phyloP scores from a whole-genome alignment of 2,113 vertebrate species.

The Prunella fulvescens region DNA sequence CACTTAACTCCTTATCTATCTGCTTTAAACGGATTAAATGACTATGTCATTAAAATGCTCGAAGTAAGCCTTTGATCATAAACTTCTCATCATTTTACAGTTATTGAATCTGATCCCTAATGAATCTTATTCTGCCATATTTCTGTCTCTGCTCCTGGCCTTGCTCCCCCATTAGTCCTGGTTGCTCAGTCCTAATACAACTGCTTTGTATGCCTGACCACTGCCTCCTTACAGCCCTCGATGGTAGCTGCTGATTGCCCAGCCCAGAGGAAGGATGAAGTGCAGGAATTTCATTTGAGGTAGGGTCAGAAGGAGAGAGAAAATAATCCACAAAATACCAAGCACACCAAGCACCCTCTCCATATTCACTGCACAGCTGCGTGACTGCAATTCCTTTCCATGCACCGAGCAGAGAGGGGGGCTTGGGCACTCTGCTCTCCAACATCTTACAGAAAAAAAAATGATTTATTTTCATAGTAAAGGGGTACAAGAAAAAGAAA shows the following conservation, averaged over 20 bases:
- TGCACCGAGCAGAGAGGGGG: background rate
- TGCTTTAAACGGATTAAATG: constrained; percentile 20
- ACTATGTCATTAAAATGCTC: constrained; percentile 44
- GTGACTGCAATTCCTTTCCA: background rate
- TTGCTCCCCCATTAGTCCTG: background rate
- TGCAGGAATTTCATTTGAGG: constrained; percentile 27
- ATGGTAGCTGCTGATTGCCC: constrained; percentile 39
- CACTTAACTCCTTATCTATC: constrained; percentile 59
- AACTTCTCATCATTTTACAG: constrained; percentile 47
- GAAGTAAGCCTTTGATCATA: constrained; percentile 54
- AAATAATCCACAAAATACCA: constrained; percentile 43
- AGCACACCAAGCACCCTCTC: background rate
- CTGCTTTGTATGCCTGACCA: constrained; percentile 34
- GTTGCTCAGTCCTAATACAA: background rate
- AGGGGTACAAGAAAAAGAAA: background rate
- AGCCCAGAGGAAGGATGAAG: constrained; percentile 26
- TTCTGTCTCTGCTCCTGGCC: background rate
- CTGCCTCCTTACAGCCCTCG: background rate
- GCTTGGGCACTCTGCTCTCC: background rate
- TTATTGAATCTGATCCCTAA: constrained; percentile 35
- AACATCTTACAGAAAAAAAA: background rate
- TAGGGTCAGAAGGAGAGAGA: constrained; percentile 16
- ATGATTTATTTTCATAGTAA: background rate
- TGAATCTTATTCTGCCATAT: constrained; percentile 15
- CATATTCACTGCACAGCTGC: background rate